These are phyloP conservation scores for Athrips mouffetella DNA, from an alignment of 2,888 invertebrate genomes.

Conservation along the genomic window DNA sequence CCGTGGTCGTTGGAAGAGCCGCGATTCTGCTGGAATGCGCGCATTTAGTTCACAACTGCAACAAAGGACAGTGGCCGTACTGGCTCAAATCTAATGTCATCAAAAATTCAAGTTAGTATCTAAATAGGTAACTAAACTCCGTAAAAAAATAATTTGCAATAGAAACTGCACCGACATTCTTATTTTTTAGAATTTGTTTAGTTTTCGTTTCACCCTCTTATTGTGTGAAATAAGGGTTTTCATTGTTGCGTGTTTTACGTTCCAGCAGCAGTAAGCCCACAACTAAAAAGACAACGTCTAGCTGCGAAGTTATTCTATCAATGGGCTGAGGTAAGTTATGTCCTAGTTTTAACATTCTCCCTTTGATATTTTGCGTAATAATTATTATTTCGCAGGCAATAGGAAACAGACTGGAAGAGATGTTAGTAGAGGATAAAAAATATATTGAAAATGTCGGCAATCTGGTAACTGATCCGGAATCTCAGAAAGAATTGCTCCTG, in stretches of 20 bases:
- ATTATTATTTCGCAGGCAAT: constrained; percentile 75
- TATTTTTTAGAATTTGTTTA: no score
- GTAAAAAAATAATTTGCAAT: no score
- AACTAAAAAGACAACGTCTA: constrained; percentile 77
- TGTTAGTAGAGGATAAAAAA: constrained; percentile 88
- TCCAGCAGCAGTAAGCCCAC: constrained; percentile 64
- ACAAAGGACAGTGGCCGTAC: constrained; percentile 98
- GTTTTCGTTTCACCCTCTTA: no score
- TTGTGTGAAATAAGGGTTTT: not conserved
- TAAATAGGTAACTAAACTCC: no score
- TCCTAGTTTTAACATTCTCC: not conserved
- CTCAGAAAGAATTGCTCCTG: constrained; percentile 86
- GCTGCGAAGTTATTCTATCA: constrained; percentile 99
- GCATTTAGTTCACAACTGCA: constrained; percentile 97
- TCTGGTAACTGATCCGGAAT: constrained; percentile 85
- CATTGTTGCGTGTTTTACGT: constrained; percentile 20
- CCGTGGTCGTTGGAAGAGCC: constrained; percentile 95
- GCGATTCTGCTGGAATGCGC: constrained; percentile 96
- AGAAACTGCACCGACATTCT: not conserved
- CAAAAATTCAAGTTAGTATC: constrained; percentile 57
- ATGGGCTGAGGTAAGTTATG: constrained; percentile 90
- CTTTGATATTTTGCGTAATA: not conserved
- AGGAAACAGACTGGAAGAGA: constrained; percentile 93
- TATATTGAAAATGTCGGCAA: constrained; percentile 82
- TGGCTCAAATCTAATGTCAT: constrained; percentile 93